phyloP scores from a whole-genome alignment of 2,888 invertebrate genomes.

The Lasioglossum pauxillum region DNA sequence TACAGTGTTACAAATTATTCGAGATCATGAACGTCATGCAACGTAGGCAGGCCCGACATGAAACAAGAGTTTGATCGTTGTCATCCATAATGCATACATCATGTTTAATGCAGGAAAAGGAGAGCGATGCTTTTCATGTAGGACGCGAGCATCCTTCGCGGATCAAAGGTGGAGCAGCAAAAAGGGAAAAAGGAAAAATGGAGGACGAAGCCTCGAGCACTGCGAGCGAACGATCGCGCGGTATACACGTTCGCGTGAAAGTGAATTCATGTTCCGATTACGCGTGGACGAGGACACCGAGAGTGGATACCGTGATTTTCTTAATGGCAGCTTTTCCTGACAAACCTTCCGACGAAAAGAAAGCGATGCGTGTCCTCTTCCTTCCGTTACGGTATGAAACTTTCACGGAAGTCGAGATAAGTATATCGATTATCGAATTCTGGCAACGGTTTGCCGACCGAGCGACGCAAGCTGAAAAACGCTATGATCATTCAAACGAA shows the following conservation, averaged over 20 bases:
- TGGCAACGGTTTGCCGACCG: neutral
- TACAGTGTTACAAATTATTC: slow-evolving; percentile 41
- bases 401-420: slow-evolving; percentile 43
- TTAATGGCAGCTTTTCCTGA: slow-evolving; percentile 22
- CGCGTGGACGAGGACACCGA: neutral
- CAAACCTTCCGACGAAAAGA: slow-evolving; percentile 19
- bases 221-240: neutral
- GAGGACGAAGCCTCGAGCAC: neutral
- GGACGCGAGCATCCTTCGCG: neutral
- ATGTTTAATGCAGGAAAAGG: slow-evolving; percentile 36
- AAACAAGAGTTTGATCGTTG: slow-evolving; percentile 40
- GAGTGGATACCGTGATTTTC: slow-evolving; percentile 15
- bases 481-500: neutral
- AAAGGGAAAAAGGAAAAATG: neutral
- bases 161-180: slow-evolving; percentile 3
- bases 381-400: slow-evolving; percentile 26
- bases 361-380: slow-evolving; percentile 29
- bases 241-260: slow-evolving; percentile 16
- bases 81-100: slow-evolving; percentile 39
- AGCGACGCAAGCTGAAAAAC: neutral
- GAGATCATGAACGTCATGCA: slow-evolving; percentile 14
- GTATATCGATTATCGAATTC: slow-evolving; percentile 31
- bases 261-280: neutral
- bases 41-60: slow-evolving; percentile 15
- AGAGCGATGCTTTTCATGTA: slow-evolving; percentile 14